Evolutionary conservation across 2,888 invertebrate species (phyloP).

Genomic region (Acleris emargana): DNA sequence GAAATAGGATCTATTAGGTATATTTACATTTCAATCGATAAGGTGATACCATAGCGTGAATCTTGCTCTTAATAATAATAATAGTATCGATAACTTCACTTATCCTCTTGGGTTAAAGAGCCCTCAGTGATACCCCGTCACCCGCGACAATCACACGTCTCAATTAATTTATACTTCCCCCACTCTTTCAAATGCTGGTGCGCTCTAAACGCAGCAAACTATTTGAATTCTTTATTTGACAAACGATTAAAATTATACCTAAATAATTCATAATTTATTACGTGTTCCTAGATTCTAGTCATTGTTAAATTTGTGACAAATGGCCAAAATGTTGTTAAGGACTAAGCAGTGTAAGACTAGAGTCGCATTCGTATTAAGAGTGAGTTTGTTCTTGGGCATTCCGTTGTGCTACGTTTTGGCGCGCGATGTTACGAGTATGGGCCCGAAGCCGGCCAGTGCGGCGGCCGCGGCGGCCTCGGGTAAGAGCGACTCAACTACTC

Average conservation of each 20-base stretch:
- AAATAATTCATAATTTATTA: background rate
- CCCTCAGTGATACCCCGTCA: conserved; percentile 52
- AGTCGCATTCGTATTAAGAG: conserved; percentile 59
- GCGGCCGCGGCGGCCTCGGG: conserved; percentile 19
- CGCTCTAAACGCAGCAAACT: conserved; percentile 66
- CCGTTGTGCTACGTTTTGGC: conserved; percentile 60
- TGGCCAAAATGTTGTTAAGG: conserved; percentile 76
- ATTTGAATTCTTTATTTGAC: conserved; percentile 76
- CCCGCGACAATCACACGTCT: conserved; percentile 50
- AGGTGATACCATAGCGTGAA: conserved; percentile 50
- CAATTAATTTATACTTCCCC: conserved; percentile 46
- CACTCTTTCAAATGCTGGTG: conserved; percentile 58
- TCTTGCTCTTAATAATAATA: conserved; percentile 53
- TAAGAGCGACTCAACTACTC: conserved; percentile 1
- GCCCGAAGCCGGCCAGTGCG: conserved; percentile 5
- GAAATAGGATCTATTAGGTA: conserved; percentile 44
- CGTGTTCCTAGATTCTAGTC: conserved; percentile 40
- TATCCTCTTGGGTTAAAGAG: conserved; percentile 50
- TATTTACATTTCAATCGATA: conserved; percentile 63
- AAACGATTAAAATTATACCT: conserved; percentile 40
- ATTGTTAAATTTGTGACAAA: conserved; percentile 53
- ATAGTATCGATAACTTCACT: conserved; percentile 60
- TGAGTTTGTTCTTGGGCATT: conserved; percentile 64
- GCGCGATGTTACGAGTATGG: conserved; percentile 26
- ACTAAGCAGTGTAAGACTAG: conserved; percentile 67